phyloP scores from a whole-genome alignment of 2,888 invertebrate species.

The Macrophya alboannulata region DNA sequence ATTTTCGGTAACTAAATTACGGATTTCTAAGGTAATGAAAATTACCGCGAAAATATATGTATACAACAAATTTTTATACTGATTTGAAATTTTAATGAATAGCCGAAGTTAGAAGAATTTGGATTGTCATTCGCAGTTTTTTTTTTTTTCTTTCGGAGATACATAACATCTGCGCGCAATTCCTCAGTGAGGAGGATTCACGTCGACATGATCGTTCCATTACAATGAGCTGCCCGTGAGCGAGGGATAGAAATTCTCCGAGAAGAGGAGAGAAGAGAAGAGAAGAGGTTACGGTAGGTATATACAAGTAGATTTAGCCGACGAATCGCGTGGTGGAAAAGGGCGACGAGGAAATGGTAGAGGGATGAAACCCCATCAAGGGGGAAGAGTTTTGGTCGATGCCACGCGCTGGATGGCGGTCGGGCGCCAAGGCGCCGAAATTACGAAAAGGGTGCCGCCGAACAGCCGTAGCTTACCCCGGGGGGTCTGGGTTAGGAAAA shows the following conservation, averaged over 20 bases:
- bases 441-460: slow-evolving; percentile 44
- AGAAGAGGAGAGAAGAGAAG: background rate
- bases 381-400: slow-evolving; percentile 40
- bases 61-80: background rate
- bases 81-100: background rate
- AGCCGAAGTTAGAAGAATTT: too few species aligned
- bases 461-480: slow-evolving; percentile 38
- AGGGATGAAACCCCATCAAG: background rate
- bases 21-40: too few species aligned
- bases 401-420: slow-evolving; percentile 31
- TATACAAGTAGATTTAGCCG: background rate
- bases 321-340: background rate
- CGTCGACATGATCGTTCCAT: slow-evolving; percentile 31
- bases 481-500: slow-evolving; percentile 10
- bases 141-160: background rate
- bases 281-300: background rate
- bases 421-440: slow-evolving; percentile 49
- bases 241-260: background rate
- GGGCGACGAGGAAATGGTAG: background rate
- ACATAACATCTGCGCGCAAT: background rate
- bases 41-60: too few species aligned
- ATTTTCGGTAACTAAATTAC: too few species aligned
- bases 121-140: too few species aligned
- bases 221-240: slow-evolving; percentile 10
- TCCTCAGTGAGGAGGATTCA: background rate